Conservation (phyloP, 2,113 vertebrate species). For the Malurus cyaneus region DNA sequence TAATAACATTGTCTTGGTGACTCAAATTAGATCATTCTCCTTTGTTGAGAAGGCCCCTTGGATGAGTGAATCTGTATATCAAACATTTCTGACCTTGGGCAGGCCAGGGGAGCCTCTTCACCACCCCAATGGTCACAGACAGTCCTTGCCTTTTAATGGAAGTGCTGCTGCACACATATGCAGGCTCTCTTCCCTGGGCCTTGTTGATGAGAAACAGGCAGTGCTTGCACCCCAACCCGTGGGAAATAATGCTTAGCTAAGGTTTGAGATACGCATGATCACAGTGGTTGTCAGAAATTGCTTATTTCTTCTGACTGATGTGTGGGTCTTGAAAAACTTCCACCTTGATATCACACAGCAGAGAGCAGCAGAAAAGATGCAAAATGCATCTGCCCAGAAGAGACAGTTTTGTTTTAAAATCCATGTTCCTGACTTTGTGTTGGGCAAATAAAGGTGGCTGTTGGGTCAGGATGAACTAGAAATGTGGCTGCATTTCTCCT, state of each 20-base stretch:
- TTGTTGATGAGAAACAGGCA: background rate
- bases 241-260: background rate
- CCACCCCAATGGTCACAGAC: rapidly evolving
- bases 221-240: rapidly evolving
- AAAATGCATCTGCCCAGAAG: background rate
- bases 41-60: background rate
- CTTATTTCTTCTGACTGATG: background rate
- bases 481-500: background rate
- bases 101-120: background rate
- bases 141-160: background rate
- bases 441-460: background rate
- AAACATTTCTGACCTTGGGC: background rate
- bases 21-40: background rate
- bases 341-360: background rate
- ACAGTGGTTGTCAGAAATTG: background rate
- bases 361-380: background rate
- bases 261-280: background rate
- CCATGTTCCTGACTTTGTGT: background rate
- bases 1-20: background rate
- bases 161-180: rapidly evolving
- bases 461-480: background rate
- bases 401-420: background rate
- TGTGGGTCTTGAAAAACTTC: background rate
- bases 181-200: background rate
- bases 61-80: background rate